A percentile compares a stretch with the other conserved stretches of the same genome.
These are phyloP conservation scores for Drosophila pseudoananassae DNA, from an alignment of 1,140 invertebrate genomes.

Conservation along the genomic window DNA sequence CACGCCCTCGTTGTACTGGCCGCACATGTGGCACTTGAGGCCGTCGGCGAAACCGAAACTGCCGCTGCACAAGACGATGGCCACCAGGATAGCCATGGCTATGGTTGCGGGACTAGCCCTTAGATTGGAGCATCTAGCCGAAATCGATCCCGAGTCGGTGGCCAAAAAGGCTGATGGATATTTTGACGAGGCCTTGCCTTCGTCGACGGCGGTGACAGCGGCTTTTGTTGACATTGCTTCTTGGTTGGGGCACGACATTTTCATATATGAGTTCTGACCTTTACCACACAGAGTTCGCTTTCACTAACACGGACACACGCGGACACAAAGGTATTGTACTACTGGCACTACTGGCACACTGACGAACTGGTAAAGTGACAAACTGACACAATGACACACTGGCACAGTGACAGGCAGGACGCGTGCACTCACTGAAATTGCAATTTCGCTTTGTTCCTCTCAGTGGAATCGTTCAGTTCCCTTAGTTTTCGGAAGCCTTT, in stretches of 20 bases:
- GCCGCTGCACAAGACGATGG: slow-evolving; percentile 61
- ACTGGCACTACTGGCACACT: slow-evolving; percentile 4
- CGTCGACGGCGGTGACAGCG: slow-evolving; percentile 29
- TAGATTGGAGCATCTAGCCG: slow-evolving; percentile 21
- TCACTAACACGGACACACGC: slow-evolving; percentile 9
- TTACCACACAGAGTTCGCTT: slow-evolving; percentile 45
- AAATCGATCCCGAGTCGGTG: slow-evolving; percentile 28
- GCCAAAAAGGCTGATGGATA: slow-evolving; percentile 14
- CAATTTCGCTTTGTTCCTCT: slow-evolving; percentile 38
- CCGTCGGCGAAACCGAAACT: slow-evolving; percentile 78
- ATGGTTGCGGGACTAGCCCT: slow-evolving; percentile 39
- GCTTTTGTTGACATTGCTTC: slow-evolving; percentile 61
- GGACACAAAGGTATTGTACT: slow-evolving; percentile 3
- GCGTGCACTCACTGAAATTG: slow-evolving; percentile 51
- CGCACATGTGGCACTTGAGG: slow-evolving; percentile 90
- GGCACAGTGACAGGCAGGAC: slow-evolving; percentile 19
- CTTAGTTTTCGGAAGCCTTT: slow-evolving; percentile 20
- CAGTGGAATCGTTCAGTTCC: slow-evolving; percentile 5
- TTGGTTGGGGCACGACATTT: slow-evolving; percentile 62
- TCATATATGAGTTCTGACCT: slow-evolving; percentile 64
- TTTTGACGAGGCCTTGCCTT: slow-evolving; percentile 30
- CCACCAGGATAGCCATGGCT: slow-evolving; percentile 39
- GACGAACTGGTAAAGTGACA: slow-evolving; percentile 17
- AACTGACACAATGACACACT: slow-evolving; percentile 17
- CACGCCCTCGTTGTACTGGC: slow-evolving; percentile 92